These are phyloP conservation scores for Misgurnus mizolepis DNA, from an alignment of 2,113 vertebrate species.

Conservation along the genomic window DNA sequence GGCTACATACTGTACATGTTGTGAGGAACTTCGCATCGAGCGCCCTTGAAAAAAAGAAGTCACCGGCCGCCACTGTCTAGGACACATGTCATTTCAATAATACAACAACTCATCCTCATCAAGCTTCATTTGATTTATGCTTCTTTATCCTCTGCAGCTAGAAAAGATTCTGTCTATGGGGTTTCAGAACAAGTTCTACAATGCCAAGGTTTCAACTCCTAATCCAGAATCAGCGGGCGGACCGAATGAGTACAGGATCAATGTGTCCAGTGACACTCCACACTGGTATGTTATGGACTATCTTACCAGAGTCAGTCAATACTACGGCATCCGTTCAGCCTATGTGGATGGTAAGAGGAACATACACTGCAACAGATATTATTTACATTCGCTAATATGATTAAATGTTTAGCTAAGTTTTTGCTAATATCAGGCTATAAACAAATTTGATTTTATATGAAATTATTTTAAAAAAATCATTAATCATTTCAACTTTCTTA, in stretches of 20 bases:
- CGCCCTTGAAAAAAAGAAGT: too few relatives aligned
- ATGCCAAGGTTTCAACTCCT: conserved; percentile 53
- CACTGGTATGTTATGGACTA: conserved; percentile 82
- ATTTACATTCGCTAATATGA: not conserved
- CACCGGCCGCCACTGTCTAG: too few relatives aligned
- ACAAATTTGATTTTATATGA: too few relatives aligned
- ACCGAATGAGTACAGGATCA: conserved; percentile 70
- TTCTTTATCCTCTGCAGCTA: conserved; percentile 62
- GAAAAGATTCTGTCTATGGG: conserved; percentile 66
- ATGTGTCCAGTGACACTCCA: conserved; percentile 80
- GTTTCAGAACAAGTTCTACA: conserved; percentile 82
- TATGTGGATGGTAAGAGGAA: conserved; percentile 70
- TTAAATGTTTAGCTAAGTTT: too few relatives aligned
- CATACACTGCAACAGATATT: not conserved
- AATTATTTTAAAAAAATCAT: too few relatives aligned
- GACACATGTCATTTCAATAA: conserved; percentile 8
- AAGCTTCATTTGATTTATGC: not conserved
- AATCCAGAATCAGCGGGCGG: conserved; percentile 3
- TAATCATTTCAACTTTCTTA: too few relatives aligned
- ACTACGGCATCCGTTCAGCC: conserved; percentile 62
- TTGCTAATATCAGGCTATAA: too few relatives aligned
- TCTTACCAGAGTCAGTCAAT: conserved; percentile 66
- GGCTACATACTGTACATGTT: too few relatives aligned
- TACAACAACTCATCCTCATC: not conserved
- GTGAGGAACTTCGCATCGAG: too few relatives aligned